Conservation (phyloP, 2,797 vertebrate species). For the Falco biarmicus region DNA sequence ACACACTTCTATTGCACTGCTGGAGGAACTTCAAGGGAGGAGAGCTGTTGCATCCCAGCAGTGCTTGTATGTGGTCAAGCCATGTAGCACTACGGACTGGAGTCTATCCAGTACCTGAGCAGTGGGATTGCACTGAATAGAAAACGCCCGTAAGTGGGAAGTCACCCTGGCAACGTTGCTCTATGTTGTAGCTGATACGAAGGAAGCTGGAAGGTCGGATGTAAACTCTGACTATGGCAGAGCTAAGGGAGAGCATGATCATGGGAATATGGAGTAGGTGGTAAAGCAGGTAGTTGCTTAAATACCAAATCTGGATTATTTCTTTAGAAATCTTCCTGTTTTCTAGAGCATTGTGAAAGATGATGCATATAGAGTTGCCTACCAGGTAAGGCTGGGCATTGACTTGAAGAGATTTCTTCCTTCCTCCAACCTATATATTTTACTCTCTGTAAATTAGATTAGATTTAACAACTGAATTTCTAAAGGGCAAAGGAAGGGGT, state of each 20-base stretch:
- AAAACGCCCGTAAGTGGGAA: background rate
- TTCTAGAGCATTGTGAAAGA: background rate
- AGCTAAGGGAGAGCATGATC: background rate
- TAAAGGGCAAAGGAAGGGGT: background rate
- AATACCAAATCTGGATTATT: background rate
- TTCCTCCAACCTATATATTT: background rate
- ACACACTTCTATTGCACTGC: background rate
- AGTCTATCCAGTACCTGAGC: background rate
- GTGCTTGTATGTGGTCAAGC: background rate
- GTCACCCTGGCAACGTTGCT: background rate
- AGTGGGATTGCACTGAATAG: background rate
- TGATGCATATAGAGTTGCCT: background rate
- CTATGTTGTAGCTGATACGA: background rate
- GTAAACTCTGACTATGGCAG: background rate
- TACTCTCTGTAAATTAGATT: background rate
- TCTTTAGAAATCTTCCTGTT: background rate
- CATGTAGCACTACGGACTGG: background rate
- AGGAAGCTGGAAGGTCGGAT: background rate
- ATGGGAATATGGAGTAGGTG: background rate
- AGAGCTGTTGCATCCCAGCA: background rate
- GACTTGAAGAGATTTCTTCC: background rate
- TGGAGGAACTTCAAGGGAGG: background rate
- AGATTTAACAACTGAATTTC: background rate
- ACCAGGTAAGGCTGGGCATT: background rate
- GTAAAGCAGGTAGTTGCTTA: background rate